phyloP scores from a whole-genome alignment of 1,140 invertebrate genomes.

The Pseudomyrmex pallidus region DNA sequence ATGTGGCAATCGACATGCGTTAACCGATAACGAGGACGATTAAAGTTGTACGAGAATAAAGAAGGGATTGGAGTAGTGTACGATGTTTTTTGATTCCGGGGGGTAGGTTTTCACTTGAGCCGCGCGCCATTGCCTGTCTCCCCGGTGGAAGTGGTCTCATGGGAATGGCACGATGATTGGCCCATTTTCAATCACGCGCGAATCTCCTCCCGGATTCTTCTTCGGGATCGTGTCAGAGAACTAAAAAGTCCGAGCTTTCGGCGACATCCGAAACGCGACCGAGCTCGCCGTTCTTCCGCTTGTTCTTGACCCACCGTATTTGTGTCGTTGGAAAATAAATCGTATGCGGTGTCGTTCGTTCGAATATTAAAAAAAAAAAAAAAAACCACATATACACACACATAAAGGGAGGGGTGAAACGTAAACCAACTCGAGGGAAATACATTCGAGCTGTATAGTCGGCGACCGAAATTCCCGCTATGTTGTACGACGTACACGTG shows the following conservation, averaged over 20 bases:
- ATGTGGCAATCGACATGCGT: no score
- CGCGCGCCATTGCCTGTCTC: neutral
- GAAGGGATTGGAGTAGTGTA: neutral
- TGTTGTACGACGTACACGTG: no score
- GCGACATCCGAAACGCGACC: neutral
- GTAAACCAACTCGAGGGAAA: neutral
- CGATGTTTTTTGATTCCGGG: conserved; percentile 41
- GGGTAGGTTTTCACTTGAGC: neutral
- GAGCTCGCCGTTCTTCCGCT: neutral
- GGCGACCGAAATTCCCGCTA: conserved; percentile 20
- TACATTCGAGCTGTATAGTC: neutral
- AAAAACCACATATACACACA: neutral
- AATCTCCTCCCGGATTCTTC: conserved; percentile 13
- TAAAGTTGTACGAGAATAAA: neutral
- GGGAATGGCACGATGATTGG: conserved; percentile 28
- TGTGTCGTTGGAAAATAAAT: conserved; percentile 45
- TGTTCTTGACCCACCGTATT: neutral
- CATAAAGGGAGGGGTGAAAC: neutral
- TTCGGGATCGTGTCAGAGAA: neutral
- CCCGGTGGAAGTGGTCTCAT: neutral
- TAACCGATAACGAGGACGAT: neutral
- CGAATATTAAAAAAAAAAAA: conserved; percentile 39
- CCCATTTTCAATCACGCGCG: conserved; percentile 19
- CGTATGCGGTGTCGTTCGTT: neutral
- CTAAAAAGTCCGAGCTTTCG: conserved; percentile 6